These are phyloP conservation scores for Musca vetustissima DNA, from an alignment of 1,140 invertebrate genomes.

Conservation along the genomic window DNA sequence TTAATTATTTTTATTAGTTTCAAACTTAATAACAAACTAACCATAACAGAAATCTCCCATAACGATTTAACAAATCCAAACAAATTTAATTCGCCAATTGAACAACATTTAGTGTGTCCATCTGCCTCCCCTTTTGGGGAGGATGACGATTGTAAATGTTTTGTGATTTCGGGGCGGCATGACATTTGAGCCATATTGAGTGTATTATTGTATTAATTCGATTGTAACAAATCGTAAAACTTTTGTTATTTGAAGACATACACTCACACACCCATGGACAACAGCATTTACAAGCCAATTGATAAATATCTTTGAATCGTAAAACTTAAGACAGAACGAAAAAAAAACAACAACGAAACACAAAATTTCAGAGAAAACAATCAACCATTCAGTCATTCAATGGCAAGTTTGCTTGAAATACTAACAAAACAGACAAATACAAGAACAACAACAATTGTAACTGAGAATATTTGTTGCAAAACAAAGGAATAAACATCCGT, in stretches of 20 bases:
- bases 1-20: no score
- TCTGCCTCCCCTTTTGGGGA: no score
- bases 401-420: not conserved
- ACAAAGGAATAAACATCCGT: constrained; percentile 14
- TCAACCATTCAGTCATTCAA: not conserved
- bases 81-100: no score
- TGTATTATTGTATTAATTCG: not conserved
- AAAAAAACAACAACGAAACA: not conserved
- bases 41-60: no score
- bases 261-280: not conserved
- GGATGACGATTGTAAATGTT: no score
- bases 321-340: not conserved
- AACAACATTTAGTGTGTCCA: no score
- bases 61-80: no score
- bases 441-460: not conserved
- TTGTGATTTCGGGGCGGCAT: no score
- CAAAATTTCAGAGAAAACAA: not conserved
- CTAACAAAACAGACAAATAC: not conserved
- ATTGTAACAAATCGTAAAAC: constrained; percentile 1
- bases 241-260: not conserved
- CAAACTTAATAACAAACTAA: no score
- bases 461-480: not conserved
- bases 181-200: no score
- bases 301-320: not conserved
- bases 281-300: not conserved